A percentile compares a stretch with the other conserved stretches of the same genome.
phyloP scores from a whole-genome alignment of 2,888 invertebrate genomes.

The Epiblema foenella region DNA sequence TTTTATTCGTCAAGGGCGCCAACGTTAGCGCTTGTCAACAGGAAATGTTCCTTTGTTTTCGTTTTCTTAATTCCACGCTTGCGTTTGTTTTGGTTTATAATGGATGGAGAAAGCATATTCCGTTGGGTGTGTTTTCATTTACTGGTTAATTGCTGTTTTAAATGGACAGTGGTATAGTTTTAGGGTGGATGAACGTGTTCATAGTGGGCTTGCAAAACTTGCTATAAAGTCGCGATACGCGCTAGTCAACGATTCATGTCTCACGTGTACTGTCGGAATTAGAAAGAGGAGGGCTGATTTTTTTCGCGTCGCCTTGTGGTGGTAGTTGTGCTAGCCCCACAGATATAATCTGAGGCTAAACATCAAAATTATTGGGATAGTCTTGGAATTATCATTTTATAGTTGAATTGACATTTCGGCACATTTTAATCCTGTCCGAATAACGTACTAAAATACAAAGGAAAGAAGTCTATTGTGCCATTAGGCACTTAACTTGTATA shows the following conservation, averaged over 20 bases:
- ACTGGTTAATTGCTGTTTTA: not conserved
- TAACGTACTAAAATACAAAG: not conserved
- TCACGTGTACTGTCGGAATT: too few relatives aligned
- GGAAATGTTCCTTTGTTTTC: slow-evolving; percentile 10
- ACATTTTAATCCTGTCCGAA: not conserved
- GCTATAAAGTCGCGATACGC: too few relatives aligned
- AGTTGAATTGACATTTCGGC: not conserved
- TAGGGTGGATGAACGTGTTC: not conserved
- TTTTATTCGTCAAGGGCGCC: not conserved
- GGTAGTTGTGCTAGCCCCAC: too few relatives aligned
- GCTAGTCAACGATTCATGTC: too few relatives aligned
- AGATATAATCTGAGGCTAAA: too few relatives aligned
- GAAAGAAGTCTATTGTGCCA: not conserved
- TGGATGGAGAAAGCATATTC: not conserved
- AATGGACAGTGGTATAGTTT: not conserved
- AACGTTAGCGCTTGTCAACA: slow-evolving; percentile 11
- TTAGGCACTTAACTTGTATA: slow-evolving; percentile 18
- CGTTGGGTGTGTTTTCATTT: not conserved
- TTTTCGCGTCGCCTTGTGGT: too few relatives aligned
- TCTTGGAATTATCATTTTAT: too few relatives aligned
- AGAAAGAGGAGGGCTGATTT: too few relatives aligned
- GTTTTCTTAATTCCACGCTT: not conserved
- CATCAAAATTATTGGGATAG: too few relatives aligned
- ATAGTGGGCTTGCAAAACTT: too few relatives aligned
- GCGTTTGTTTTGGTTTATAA: slow-evolving; percentile 1